Base-by-base conservation (phyloP, 1,140 invertebrate species). In the Drosophila seguyi region DNA sequence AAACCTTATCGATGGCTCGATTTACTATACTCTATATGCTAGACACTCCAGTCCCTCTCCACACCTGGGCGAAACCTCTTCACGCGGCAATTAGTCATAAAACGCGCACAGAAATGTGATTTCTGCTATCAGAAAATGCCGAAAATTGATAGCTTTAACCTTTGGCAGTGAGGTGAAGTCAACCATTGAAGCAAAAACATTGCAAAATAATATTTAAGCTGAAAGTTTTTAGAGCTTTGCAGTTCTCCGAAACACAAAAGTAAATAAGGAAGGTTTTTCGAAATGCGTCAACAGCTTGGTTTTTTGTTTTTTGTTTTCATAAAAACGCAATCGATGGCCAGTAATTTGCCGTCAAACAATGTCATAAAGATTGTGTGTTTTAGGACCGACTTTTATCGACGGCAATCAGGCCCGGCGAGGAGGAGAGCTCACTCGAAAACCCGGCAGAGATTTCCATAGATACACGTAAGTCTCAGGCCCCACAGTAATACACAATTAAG, bases 41-140 rank as follows among this genome's bases (percentile, higher is more conserved):
- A 18, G 20, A 38, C 25, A 50, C 36, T 69, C 41, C 34, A 69
- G 47, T 25, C 22, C 22, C n/a, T n/a, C n/a, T n/a, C n/a, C 22
- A 16, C 27, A 47, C 47, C 47, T 68, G 42, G 41, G 20, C 18
- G 48, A n/a, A 31, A 59, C 50, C 47, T 50, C 58, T 59, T 22
- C n/a, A 38, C 36, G 48, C 14, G 39, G 34, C 34, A 60, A 78
- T 84, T 84, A 85, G 44, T 84, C 81, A 84, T 84, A 80, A 61
- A 80, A 42, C 16, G 36, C 36, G n/a, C 61, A 48, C 39, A 27
- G 45, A 42, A 78, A 18, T 59, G 52, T 62, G 45, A 78, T 52
- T 52, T 45, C 13, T 63, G 56, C 68, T 75, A 80, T 74, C 75
- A 41, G 41, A 25, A 41, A 20, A 25, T 44, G 66, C 42, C 48